A percentile compares a stretch with the other conserved stretches of the same genome.
phyloP scores from a whole-genome alignment of 2,888 invertebrate species.

The Microctonus aethiopoides region DNA sequence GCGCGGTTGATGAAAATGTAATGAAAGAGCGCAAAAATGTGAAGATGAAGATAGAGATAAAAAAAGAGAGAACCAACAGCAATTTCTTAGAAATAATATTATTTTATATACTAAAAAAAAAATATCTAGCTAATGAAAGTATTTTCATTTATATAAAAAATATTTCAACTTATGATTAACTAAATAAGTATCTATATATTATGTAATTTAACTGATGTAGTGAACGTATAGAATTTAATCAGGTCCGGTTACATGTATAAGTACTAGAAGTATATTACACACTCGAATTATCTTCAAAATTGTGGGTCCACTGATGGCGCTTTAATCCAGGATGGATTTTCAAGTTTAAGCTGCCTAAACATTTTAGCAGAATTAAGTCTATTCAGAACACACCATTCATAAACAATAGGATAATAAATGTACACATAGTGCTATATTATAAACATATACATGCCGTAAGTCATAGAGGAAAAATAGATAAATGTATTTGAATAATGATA shows the following conservation, averaged over 20 bases:
- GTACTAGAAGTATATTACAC: slow-evolving; percentile 22
- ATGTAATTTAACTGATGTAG: no score
- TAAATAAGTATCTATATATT: no score
- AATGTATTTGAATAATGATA: slow-evolving; percentile 21
- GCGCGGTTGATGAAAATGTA: not conserved
- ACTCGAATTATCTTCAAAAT: slow-evolving; percentile 34
- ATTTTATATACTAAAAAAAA: not conserved
- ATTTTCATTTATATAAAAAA: not conserved
- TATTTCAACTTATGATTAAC: not conserved
- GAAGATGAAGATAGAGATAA: not conserved
- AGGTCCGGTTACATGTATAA: no score
- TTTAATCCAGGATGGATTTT: slow-evolving; percentile 44
- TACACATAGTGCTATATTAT: slow-evolving; percentile 3
- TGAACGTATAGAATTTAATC: no score
- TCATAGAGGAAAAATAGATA: not conserved
- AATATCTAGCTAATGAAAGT: not conserved
- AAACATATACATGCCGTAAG: not conserved
- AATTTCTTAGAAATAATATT: slow-evolving; percentile 2
- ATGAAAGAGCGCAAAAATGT: not conserved
- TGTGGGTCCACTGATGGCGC: slow-evolving; percentile 37
- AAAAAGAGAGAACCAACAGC: not conserved
- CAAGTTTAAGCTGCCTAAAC: slow-evolving; percentile 44
- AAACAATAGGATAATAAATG: slow-evolving; percentile 23
- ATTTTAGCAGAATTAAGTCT: slow-evolving; percentile 44
- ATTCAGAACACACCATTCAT: slow-evolving; percentile 38